A percentile compares a stretch with the other conserved stretches of the same genome.
Conservation (phyloP, 2,113 vertebrate species). For the Sceloporus undulatus region DNA sequence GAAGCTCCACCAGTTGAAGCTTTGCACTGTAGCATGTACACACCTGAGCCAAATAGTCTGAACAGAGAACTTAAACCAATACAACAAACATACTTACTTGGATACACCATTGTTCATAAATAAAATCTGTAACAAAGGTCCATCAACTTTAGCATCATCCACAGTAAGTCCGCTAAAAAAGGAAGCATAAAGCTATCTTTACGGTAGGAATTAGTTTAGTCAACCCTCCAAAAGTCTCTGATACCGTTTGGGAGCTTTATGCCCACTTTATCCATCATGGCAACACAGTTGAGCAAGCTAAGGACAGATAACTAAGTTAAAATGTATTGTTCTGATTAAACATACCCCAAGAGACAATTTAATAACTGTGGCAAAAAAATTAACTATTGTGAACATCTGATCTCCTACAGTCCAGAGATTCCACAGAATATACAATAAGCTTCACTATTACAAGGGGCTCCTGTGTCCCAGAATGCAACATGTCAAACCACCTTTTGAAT, state of each 20-base stretch:
- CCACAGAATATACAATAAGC: background rate
- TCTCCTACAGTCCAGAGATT: background rate
- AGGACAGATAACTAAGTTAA: background rate
- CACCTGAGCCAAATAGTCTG: background rate
- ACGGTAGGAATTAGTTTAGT: background rate
- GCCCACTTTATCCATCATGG: background rate
- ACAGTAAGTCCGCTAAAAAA: slow-evolving; percentile 86
- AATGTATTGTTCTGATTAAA: background rate
- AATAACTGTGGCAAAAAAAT: background rate
- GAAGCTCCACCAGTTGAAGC: background rate
- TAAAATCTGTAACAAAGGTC: slow-evolving; percentile 92
- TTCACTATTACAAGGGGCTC: background rate
- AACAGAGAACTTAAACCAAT: slow-evolving; percentile 14
- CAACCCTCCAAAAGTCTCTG: background rate
- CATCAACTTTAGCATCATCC: slow-evolving; percentile 86
- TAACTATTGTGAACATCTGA: background rate
- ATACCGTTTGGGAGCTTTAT: background rate
- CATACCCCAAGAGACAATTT: background rate
- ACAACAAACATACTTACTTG: slow-evolving; percentile 85
- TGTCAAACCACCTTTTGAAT: too few species aligned
- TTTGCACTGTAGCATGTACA: background rate
- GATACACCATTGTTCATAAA: slow-evolving; percentile 95
- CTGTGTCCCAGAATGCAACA: background rate
- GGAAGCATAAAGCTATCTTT: slow-evolving; percentile 23
- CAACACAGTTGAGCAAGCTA: background rate